Percentiles rank a stretch among this genome's conserved stretches.
Evolutionary conservation across 2,113 vertebrate genomes (phyloP).

Genomic region (Merops nubicus): DNA sequence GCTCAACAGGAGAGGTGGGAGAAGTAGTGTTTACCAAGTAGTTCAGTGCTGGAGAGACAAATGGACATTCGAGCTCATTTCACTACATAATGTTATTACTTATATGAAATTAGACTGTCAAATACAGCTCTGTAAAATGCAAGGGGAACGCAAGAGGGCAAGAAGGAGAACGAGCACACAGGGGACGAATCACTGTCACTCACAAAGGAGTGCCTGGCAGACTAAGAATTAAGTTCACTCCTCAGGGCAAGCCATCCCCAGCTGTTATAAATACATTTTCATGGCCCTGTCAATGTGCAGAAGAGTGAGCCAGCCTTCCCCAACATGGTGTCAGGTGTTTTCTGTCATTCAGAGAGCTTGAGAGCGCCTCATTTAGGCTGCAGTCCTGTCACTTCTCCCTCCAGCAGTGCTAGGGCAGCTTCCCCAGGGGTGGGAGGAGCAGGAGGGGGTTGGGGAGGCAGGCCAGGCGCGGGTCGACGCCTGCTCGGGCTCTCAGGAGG

Average conservation of each 20-base stretch:
- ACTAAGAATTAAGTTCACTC: slow-evolving; percentile 77
- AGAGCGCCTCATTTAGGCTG: slow-evolving; percentile 42
- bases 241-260: slow-evolving; percentile 71
- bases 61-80: slow-evolving; percentile 55
- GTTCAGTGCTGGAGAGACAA: slow-evolving; percentile 20
- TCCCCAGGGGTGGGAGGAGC: neutral
- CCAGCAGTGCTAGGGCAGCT: slow-evolving; percentile 25
- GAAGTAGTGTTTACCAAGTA: slow-evolving; percentile 45
- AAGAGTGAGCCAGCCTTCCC: slow-evolving; percentile 30
- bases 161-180: slow-evolving; percentile 63
- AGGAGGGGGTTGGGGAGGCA: neutral
- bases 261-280: slow-evolving; percentile 77
- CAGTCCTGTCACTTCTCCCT: slow-evolving; percentile 57
- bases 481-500: neutral
- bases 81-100: slow-evolving; percentile 69
- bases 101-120: slow-evolving; percentile 76
- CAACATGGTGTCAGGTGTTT: slow-evolving; percentile 51
- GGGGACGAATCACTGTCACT: slow-evolving; percentile 80
- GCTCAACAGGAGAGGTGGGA: neutral
- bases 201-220: slow-evolving; percentile 75
- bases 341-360: slow-evolving; percentile 40
- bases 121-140: slow-evolving; percentile 63
- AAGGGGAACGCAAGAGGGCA: slow-evolving; percentile 48
- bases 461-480: neutral
- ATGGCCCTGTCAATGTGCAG: slow-evolving; percentile 66